These are phyloP conservation scores for Enoplolaimus lenunculus DNA, from an alignment of 2,888 invertebrate species.

Conservation along the genomic window DNA sequence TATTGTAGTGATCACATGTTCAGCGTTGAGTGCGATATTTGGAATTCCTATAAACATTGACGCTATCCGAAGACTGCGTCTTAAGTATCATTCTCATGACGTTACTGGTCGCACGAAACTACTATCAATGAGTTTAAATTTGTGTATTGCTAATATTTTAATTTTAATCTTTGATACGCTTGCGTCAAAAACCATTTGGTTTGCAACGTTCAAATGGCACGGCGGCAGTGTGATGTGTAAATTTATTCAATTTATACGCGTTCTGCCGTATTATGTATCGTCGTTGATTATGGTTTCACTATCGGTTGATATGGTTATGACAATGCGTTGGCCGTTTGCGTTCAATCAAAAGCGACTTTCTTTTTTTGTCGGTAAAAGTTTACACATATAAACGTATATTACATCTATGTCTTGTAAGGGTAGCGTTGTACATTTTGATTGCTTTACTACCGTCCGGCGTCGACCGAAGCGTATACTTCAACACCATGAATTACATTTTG, in stretches of 20 bases:
- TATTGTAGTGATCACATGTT: neutral
- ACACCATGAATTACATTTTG: too few species aligned
- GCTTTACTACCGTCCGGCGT: too few species aligned
- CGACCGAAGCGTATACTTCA: too few species aligned
- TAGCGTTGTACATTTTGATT: too few species aligned
- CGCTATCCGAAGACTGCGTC: neutral
- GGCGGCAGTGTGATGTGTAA: neutral
- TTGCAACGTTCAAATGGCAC: conserved; percentile 7
- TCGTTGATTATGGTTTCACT: conserved; percentile 10
- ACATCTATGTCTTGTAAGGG: too few species aligned
- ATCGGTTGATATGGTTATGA: neutral
- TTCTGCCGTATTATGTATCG: conserved; percentile 17
- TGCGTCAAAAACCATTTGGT: conserved; percentile 12
- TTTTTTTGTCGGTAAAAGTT: too few species aligned
- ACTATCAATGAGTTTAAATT: conserved; percentile 6
- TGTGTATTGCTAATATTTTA: conserved; percentile 4
- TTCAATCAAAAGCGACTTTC: neutral
- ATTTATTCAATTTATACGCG: neutral
- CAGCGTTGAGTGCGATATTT: neutral
- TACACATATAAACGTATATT: too few species aligned
- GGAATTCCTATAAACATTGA: neutral
- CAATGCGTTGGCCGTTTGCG: neutral
- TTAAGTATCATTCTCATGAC: neutral
- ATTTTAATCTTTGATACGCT: conserved; percentile 9
- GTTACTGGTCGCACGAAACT: neutral